Conservation (phyloP, 92 coral and sea anemone species). For the Zoanthus sansibaricus region DNA sequence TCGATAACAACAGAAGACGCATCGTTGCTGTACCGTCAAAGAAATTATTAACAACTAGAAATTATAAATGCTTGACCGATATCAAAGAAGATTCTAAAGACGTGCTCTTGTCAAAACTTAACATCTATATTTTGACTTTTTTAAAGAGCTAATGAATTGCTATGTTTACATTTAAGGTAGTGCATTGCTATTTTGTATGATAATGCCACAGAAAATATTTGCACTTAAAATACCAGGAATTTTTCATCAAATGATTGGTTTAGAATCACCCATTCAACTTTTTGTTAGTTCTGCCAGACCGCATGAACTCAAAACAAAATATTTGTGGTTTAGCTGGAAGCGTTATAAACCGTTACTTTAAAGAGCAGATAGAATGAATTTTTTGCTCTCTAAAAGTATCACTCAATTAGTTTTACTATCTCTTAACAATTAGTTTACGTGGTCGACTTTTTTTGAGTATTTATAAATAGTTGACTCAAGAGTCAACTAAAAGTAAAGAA, state of each 20-base stretch:
- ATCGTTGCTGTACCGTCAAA: too few species aligned
- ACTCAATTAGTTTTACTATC: neutral
- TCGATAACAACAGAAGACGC: neutral
- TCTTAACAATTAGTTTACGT: too few species aligned
- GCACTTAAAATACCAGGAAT: neutral
- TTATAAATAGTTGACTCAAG: too few species aligned
- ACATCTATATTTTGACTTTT: neutral
- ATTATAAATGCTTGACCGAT: too few species aligned
- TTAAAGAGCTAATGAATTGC: neutral
- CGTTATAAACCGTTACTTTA: neutral
- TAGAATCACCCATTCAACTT: neutral
- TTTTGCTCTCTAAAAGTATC: neutral
- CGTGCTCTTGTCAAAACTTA: neutral
- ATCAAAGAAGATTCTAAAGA: too few species aligned
- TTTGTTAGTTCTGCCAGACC: neutral
- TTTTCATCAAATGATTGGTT: neutral
- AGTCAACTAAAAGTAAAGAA: too few species aligned
- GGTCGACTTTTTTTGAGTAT: too few species aligned
- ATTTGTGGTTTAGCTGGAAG: neutral
- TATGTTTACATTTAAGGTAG: neutral
- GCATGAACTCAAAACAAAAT: neutral
- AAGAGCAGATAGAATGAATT: neutral
- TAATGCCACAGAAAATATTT: neutral
- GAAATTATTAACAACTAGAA: too few species aligned
- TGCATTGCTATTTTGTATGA: neutral